Conservation (phyloP, 2,113 vertebrate genomes). For the Eudorcas thomsonii region DNA sequence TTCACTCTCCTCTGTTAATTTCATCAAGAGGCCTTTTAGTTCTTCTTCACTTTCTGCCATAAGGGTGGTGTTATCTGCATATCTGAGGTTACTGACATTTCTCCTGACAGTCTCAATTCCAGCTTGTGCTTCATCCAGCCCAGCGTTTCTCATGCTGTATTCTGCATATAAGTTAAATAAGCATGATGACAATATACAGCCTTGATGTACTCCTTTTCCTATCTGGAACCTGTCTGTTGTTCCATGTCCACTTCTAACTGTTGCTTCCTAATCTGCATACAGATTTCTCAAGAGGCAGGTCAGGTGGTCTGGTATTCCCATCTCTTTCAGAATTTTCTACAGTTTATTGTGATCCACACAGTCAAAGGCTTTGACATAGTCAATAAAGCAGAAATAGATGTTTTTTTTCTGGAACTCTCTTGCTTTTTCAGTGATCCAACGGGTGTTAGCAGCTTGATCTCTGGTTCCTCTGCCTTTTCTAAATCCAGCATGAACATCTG, state of each 20-base stretch:
- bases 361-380: neutral
- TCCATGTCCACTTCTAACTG: neutral
- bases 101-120: accelerated
- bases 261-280: neutral
- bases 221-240: neutral
- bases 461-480: neutral
- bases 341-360: neutral
- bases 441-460: neutral
- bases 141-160: accelerated
- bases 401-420: neutral
- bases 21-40: neutral
- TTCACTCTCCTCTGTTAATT: neutral
- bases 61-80: neutral
- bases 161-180: neutral
- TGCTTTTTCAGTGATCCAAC: neutral
- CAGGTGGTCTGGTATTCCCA: neutral
- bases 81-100: neutral
- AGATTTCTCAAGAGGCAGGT: neutral
- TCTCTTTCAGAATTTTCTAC: neutral
- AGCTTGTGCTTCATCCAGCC: neutral
- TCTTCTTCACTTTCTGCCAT: neutral
- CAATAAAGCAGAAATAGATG: neutral
- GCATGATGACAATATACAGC: neutral
- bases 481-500: neutral
- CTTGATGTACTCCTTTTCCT: neutral